Percentiles rank a stretch among this genome's conserved stretches.
Evolutionary conservation across 2,888 invertebrate genomes (phyloP).

Genomic region (Platycnemis pennipes): DNA sequence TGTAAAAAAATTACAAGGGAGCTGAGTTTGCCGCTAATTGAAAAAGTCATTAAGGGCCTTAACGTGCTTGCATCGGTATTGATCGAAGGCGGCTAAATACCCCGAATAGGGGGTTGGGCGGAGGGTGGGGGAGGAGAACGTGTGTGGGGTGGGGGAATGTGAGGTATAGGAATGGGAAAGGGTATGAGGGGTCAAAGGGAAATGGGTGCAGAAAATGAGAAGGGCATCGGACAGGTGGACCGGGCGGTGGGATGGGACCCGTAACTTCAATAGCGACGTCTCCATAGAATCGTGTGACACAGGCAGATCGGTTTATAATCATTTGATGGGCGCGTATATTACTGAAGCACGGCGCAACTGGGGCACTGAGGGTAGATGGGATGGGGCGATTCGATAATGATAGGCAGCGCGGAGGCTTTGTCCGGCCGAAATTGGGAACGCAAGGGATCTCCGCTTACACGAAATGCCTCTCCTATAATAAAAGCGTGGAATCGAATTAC

Average conservation of each 20-base stretch:
- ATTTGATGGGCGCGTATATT: background rate
- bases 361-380: background rate
- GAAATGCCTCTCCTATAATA: background rate
- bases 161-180: background rate
- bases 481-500: background rate
- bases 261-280: background rate
- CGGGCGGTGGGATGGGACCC: background rate
- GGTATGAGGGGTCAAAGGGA: background rate
- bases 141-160: background rate
- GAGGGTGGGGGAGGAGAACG: background rate
- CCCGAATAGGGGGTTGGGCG: conserved; percentile 8
- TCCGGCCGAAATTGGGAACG: background rate
- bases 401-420: background rate
- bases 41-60: conserved; percentile 64
- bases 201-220: background rate
- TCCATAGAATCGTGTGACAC: background rate
- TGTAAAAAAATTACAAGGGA: conserved; percentile 20
- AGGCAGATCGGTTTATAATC: conserved; percentile 8
- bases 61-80: conserved; percentile 26
- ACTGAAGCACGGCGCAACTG: background rate
- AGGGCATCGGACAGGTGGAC: background rate
- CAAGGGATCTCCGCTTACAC: background rate
- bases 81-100: conserved; percentile 15
- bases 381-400: background rate
- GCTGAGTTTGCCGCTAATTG: conserved; percentile 43